Conservation (phyloP, 2,888 invertebrate genomes). For the Folsomia manolachei region DNA sequence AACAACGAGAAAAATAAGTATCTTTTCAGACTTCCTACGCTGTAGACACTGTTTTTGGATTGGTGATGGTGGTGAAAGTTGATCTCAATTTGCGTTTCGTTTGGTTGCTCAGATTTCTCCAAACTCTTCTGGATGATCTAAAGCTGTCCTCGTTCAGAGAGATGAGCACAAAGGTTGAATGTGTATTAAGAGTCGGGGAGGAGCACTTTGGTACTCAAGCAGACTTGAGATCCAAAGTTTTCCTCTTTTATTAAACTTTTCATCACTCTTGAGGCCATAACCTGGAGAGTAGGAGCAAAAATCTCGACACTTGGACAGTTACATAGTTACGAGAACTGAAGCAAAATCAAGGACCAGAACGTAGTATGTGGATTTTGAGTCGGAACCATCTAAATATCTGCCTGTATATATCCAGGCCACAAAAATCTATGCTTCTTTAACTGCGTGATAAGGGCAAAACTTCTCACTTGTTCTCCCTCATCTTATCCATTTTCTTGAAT, state of each 20-base stretch:
- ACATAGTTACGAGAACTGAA: neutral
- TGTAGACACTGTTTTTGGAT: no score
- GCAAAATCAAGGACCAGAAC: no score
- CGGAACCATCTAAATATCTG: neutral
- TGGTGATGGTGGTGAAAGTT: neutral
- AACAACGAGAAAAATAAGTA: neutral
- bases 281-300: neutral
- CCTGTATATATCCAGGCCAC: no score
- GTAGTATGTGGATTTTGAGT: neutral
- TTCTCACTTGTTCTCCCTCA: neutral
- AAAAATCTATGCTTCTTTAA: neutral
- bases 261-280: conserved; percentile 14
- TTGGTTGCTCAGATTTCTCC: no score
- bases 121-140: no score
- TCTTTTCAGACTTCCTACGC: no score
- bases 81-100: no score
- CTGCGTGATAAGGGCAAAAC: neutral
- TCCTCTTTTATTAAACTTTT: conserved; percentile 24
- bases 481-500: neutral
- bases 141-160: no score
- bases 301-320: neutral
- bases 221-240: conserved; percentile 17
- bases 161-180: no score
- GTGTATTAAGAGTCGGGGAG: no score
- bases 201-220: neutral